Evolutionary conservation across 2,797 vertebrate genomes (phyloP).

Genomic region (Rachycentron canadum): DNA sequence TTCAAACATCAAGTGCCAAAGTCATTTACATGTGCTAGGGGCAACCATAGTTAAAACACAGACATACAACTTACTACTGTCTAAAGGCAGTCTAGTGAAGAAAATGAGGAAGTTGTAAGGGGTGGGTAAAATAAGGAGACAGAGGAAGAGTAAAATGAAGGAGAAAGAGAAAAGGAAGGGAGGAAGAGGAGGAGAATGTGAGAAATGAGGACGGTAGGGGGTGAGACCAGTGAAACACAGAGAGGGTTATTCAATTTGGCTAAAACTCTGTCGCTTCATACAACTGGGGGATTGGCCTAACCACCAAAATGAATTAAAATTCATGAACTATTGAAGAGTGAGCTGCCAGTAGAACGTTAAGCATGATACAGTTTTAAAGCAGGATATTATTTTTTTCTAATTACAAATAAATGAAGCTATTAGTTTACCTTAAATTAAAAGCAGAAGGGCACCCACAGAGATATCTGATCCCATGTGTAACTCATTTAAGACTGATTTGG

Average conservation of each 20-base stretch:
- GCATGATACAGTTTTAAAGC: constrained; percentile 64
- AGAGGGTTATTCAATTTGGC: constrained; percentile 87
- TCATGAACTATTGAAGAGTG: constrained; percentile 82
- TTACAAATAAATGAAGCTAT: constrained; percentile 81
- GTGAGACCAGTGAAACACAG: constrained; percentile 74
- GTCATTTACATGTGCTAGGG: constrained; percentile 89
- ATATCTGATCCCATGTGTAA: constrained; percentile 76
- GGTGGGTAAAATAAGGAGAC: constrained; percentile 57
- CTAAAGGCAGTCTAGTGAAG: constrained; percentile 59
- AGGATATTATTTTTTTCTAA: constrained; percentile 73
- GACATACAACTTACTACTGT: constrained; percentile 81
- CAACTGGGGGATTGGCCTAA: constrained; percentile 77
- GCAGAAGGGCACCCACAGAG: constrained; percentile 68
- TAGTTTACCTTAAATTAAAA: constrained; percentile 81
- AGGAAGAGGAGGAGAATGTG: constrained; percentile 41
- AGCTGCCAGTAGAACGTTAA: constrained; percentile 62
- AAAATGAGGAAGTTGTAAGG: constrained; percentile 54
- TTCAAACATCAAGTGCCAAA: constrained; percentile 89
- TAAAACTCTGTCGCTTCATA: constrained; percentile 79
- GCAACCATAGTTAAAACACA: constrained; percentile 87
- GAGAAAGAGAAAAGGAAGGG: constrained; percentile 25
- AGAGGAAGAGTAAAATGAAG: constrained; percentile 55
- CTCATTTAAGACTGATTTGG: constrained; percentile 75
- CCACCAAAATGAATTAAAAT: constrained; percentile 81
- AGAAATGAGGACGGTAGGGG: constrained; percentile 56